A percentile compares a stretch with the other conserved stretches of the same genome.
These are phyloP conservation scores for Tragelaphus oryx DNA, from an alignment of 2,797 vertebrate species.

Conservation along the genomic window DNA sequence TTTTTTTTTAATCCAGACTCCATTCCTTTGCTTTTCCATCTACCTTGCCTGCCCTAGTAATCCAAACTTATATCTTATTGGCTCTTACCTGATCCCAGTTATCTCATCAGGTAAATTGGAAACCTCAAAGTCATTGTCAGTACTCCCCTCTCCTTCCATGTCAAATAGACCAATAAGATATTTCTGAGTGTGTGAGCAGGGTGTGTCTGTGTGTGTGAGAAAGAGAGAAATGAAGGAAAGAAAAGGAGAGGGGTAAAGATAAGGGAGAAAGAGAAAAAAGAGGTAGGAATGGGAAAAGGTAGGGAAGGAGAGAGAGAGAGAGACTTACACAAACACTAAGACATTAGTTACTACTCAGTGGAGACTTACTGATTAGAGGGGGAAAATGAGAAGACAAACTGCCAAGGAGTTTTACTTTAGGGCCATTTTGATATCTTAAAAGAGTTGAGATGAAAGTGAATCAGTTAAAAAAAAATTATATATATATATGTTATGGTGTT, in stretches of 20 bases:
- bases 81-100: background rate
- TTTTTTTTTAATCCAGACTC: background rate
- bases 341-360: background rate
- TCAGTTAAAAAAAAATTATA: background rate
- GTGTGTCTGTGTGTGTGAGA: background rate
- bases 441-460: background rate
- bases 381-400: background rate
- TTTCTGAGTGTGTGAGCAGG: background rate
- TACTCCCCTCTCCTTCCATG: background rate
- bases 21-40: background rate
- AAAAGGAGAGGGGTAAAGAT: background rate
- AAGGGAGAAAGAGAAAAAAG: background rate
- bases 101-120: background rate
- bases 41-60: background rate
- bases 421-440: background rate
- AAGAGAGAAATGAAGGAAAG: background rate
- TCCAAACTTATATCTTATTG: background rate
- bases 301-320: background rate
- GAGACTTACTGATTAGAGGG: background rate
- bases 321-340: background rate
- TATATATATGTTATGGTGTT: background rate
- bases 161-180: background rate
- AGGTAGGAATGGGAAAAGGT: accelerated
- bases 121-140: background rate
- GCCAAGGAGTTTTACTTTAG: background rate